These are phyloP conservation scores for Iselma pallidipennis DNA, from an alignment of 2,888 invertebrate species.

Conservation along the genomic window DNA sequence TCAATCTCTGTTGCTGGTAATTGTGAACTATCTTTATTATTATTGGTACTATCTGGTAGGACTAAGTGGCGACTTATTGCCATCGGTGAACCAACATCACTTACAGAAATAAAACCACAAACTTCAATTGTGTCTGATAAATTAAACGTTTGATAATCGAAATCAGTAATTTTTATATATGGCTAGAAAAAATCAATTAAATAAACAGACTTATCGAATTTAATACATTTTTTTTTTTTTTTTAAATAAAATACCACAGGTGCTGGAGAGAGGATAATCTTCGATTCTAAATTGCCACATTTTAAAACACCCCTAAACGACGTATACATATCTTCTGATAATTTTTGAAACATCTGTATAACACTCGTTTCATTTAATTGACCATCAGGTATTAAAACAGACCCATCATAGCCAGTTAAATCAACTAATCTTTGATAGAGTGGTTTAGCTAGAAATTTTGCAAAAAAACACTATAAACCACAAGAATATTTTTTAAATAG, in stretches of 20 bases:
- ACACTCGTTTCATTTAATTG: constrained; percentile 52
- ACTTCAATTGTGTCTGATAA: constrained; percentile 78
- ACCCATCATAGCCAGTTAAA: constrained; percentile 69
- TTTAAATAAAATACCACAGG: constrained; percentile 62
- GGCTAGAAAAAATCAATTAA: constrained; percentile 43
- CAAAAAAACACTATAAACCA: background rate
- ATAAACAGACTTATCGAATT: background rate
- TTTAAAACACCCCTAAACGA: constrained; percentile 73
- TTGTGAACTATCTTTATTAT: constrained; percentile 28
- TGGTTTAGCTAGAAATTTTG: constrained; percentile 61
- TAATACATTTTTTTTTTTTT: background rate
- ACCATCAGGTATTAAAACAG: constrained; percentile 63
- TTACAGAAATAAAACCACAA: constrained; percentile 85
- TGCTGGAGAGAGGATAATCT: constrained; percentile 73
- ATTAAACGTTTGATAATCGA: constrained; percentile 63
- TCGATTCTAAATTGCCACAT: constrained; percentile 76
- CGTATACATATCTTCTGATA: constrained; percentile 74
- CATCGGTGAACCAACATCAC: constrained; percentile 89
- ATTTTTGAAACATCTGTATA: constrained; percentile 64
- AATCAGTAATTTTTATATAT: constrained; percentile 64
- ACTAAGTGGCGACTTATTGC: constrained; percentile 89
- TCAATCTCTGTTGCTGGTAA: constrained; percentile 47
- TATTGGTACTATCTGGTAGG: constrained; percentile 68
- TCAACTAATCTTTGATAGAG: constrained; percentile 82
- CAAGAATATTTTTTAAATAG: background rate